phyloP scores from a whole-genome alignment of 2,797 vertebrate species.

The Malurus leucopterus region DNA sequence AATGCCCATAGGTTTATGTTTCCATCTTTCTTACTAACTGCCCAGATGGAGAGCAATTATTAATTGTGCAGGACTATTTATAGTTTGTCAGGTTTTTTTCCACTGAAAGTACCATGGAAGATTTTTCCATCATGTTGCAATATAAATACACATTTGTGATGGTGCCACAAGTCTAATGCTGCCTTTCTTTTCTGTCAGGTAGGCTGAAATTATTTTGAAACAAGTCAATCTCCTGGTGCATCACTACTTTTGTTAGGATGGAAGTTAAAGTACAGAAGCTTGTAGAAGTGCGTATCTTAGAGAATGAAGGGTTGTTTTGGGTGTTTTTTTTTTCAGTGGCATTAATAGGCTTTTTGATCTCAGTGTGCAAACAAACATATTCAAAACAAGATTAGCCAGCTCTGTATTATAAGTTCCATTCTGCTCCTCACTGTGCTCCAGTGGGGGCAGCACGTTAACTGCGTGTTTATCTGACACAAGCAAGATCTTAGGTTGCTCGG shows the following conservation, averaged over 20 bases:
- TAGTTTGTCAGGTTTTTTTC: background rate
- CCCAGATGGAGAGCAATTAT: background rate
- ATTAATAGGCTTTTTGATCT: background rate
- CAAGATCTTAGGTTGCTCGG: background rate
- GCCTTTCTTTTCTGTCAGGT: background rate
- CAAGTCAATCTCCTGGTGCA: background rate
- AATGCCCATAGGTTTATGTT: background rate
- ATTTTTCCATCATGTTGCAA: background rate
- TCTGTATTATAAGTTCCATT: background rate
- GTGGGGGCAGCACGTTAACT: background rate
- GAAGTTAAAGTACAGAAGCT: background rate
- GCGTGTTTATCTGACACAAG: background rate
- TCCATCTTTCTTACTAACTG: background rate
- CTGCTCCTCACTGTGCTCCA: background rate
- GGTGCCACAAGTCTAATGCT: background rate
- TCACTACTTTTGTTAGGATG: background rate
- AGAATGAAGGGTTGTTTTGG: background rate
- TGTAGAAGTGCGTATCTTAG: background rate
- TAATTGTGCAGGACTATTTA: background rate
- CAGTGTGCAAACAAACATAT: background rate
- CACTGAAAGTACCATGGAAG: background rate
- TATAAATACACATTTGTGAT: accelerated
- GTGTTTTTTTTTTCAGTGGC: conserved; percentile 1
- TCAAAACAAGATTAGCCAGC: background rate
- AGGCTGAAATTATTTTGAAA: background rate